Evolutionary conservation across 2,797 vertebrate species (phyloP), one percentile per base, ranked within the genome.

Genomic region (Lepilemur septentrionalis): DNA sequence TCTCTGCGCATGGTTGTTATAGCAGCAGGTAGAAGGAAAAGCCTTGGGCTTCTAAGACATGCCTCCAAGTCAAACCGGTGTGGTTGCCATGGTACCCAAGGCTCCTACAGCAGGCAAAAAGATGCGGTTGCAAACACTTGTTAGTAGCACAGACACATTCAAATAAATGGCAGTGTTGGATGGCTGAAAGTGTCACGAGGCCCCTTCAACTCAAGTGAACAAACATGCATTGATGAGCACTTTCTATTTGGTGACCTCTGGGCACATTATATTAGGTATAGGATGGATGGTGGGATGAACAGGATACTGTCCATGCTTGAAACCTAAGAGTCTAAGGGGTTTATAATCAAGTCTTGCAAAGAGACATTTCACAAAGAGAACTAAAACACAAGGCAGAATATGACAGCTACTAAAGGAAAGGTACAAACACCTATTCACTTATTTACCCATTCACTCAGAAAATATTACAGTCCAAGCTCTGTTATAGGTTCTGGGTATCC

Each of bases 1-100:
- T 78, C 41, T 57, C 55, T 78, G 76, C 41, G 46, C 69, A 10
- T 76, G 95, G 84, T 97, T 97, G 97, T 95, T 97, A 97, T 86
- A 97, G 95, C 94, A 97, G 97, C 95, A 98, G 97, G 96, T 96
- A 97, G 97, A 79, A 96, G 80, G 82, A 96, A 96, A 93, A 97
- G 89, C 87, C 96, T 96, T 98, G 93, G 95, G 86, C 52, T 94
- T 32, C 93, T 79, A 65, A 81, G 96, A 96, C 95, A 96, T 94
- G 95, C 90, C 85, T 90, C 93, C 96, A 98, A 98, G 96, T 98
- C 97, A 98, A 98, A 97, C 85, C 89, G 91, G 92, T 98, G 96
- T 93, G 94, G 98, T 98, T 99, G 97, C 98, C 98, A 99, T 98
- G 98, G 98, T 97, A 98, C 94, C 97, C 97, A 93, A 98, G 89